These are phyloP conservation scores for Rhyacichthys aspro DNA, from an alignment of 2,797 vertebrate genomes.

Conservation along the genomic window DNA sequence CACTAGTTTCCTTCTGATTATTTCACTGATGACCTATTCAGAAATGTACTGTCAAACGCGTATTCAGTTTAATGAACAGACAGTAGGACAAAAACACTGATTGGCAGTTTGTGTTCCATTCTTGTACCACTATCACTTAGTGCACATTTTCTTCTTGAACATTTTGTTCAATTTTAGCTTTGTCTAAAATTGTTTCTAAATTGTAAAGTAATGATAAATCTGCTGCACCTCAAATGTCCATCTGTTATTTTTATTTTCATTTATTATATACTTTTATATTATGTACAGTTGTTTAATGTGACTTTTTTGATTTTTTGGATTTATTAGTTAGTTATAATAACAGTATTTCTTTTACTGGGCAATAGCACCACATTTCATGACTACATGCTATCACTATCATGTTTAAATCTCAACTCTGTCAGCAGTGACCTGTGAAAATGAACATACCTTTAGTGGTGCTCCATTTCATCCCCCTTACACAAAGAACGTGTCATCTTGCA, in stretches of 20 bases:
- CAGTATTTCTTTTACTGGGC: too few species aligned
- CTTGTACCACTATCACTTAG: not conserved
- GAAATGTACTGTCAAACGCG: not conserved
- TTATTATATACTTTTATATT: too few species aligned
- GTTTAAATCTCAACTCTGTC: too few species aligned
- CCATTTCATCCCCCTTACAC: constrained; percentile 27
- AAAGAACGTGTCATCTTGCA: constrained; percentile 29
- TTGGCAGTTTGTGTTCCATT: constrained; percentile 3
- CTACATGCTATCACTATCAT: too few species aligned
- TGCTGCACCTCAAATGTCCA: too few species aligned
- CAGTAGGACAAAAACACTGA: constrained; percentile 10
- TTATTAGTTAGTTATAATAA: too few species aligned
- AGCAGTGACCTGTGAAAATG: not conserved
- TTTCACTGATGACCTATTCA: constrained; percentile 25
- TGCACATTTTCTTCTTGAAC: not conserved
- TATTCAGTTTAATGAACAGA: constrained; percentile 19
- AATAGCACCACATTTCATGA: too few species aligned
- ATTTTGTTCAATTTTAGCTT: not conserved
- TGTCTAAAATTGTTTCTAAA: constrained; percentile 1
- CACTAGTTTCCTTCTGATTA: constrained; percentile 25
- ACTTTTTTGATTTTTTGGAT: too few species aligned
- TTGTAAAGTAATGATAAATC: too few species aligned
- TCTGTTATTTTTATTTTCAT: too few species aligned
- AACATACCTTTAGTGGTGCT: constrained; percentile 1
- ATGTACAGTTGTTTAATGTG: too few species aligned